Percentiles rank a stretch among this genome's conserved stretches.
Evolutionary conservation across 2,888 invertebrate species (phyloP).

Genomic region (Clostera curtula): DNA sequence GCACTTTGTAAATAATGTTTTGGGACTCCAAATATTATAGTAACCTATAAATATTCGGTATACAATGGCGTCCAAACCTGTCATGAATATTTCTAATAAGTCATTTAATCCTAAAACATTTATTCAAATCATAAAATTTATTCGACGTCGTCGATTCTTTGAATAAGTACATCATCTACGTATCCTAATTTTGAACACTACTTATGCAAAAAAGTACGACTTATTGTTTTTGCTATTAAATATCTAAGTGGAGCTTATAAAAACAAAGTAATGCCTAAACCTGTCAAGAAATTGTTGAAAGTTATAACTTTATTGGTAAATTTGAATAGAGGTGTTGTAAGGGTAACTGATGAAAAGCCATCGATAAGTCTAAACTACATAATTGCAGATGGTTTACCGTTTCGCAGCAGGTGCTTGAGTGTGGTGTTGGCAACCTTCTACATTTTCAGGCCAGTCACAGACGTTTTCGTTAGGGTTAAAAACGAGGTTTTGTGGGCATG

Average conservation of each 20-base stretch:
- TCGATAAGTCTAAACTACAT: too few relatives aligned
- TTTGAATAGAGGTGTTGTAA: conserved; percentile 19
- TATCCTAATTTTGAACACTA: conserved; percentile 30
- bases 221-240: conserved; percentile 27
- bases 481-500: conserved; percentile 92
- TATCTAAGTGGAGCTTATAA: conserved; percentile 21
- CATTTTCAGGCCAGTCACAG: conserved; percentile 97
- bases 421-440: conserved; percentile 84
- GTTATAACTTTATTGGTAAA: conserved; percentile 23
- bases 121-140: too few relatives aligned
- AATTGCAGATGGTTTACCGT: conserved; percentile 52
- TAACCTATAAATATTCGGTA: neutral
- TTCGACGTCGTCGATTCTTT: conserved; percentile 8
- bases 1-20: too few relatives aligned
- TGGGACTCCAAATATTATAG: neutral
- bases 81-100: conserved; percentile 12
- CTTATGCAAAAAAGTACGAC: too few relatives aligned
- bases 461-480: conserved; percentile 95
- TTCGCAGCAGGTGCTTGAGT: conserved; percentile 66
- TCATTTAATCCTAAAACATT: too few relatives aligned
- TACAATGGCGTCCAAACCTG: conserved; percentile 14
- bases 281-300: conserved; percentile 14
- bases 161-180: conserved; percentile 16
- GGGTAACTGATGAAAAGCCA: conserved; percentile 9
- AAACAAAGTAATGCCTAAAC: conserved; percentile 23